These are phyloP conservation scores for Metalampra italica DNA, from an alignment of 2,888 invertebrate species.

Conservation along the genomic window DNA sequence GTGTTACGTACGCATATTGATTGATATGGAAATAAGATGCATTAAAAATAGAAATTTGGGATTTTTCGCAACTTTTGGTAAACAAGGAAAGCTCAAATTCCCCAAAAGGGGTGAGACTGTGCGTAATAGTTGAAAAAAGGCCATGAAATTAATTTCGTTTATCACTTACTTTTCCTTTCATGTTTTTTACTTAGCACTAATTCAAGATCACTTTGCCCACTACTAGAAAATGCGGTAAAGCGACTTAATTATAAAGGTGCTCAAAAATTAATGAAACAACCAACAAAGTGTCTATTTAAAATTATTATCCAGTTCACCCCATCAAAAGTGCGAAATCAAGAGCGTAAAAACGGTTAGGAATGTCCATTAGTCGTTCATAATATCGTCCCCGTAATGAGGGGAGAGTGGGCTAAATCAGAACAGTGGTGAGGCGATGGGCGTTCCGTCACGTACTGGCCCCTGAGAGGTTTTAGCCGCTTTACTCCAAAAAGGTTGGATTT, in stretches of 20 bases:
- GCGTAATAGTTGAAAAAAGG: too few species aligned
- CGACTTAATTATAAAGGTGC: not conserved
- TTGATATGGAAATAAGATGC: conserved; percentile 17
- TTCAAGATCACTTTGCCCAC: too few species aligned
- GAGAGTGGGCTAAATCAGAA: conserved; percentile 50
- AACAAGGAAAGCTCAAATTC: too few species aligned
- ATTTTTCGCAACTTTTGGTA: too few species aligned
- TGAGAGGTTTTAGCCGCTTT: conserved; percentile 20
- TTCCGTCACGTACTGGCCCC: conserved; percentile 48
- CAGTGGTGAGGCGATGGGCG: conserved; percentile 36
- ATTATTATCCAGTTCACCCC: conserved; percentile 48
- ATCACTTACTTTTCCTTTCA: too few species aligned
- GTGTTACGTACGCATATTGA: conserved; percentile 43
- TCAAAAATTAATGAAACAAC: conserved; percentile 18
- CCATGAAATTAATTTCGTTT: too few species aligned
- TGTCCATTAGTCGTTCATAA: conserved; percentile 64
- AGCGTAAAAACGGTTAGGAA: conserved; percentile 43
- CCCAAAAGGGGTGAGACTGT: too few species aligned
- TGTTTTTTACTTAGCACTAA: too few species aligned
- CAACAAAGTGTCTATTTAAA: conserved; percentile 39
- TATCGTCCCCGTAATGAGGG: conserved; percentile 55
- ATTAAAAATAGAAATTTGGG: not conserved
- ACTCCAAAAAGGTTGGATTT: too few species aligned
- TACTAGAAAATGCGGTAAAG: not conserved
- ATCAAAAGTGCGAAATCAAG: conserved; percentile 46